These are phyloP conservation scores for Xiphophorus hellerii DNA, from an alignment of 2,113 vertebrate genomes.

Conservation along the genomic window DNA sequence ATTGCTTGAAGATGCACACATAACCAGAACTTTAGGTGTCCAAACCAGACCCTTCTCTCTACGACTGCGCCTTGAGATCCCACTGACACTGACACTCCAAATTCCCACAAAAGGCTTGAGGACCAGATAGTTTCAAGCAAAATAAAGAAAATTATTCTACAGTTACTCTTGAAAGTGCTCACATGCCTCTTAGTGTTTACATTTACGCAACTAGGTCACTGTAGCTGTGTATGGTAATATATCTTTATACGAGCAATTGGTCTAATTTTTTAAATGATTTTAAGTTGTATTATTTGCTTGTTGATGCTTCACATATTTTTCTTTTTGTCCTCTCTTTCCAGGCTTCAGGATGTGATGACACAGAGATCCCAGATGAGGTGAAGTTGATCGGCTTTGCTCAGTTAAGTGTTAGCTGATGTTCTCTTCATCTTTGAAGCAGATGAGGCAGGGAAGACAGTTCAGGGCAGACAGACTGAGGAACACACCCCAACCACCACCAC, in stretches of 20 bases:
- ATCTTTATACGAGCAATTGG: neutral
- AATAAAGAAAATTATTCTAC: too few species aligned
- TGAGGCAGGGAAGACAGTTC: slow-evolving; percentile 79
- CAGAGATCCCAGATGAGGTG: slow-evolving; percentile 95
- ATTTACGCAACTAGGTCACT: too few species aligned
- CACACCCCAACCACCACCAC: slow-evolving; percentile 53
- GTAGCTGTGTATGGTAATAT: too few species aligned
- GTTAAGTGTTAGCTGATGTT: slow-evolving; percentile 94
- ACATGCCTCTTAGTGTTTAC: too few species aligned
- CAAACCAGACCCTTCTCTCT: too few species aligned
- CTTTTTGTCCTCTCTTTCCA: slow-evolving; percentile 63
- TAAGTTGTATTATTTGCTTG: neutral
- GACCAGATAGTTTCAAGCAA: too few species aligned
- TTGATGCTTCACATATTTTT: neutral
- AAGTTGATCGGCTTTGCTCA: slow-evolving; percentile 99
- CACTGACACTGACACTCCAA: too few species aligned
- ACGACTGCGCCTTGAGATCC: too few species aligned
- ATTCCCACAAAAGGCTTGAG: too few species aligned
- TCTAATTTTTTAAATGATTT: neutral
- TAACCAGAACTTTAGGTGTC: too few species aligned
- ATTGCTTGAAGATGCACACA: too few species aligned
- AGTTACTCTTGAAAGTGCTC: too few species aligned
- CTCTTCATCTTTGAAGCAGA: slow-evolving; percentile 73
- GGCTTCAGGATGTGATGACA: slow-evolving; percentile 92
- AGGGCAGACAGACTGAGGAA: slow-evolving; percentile 79